Evolutionary conservation across 2,113 vertebrate genomes (phyloP).

Genomic region (Notarius lentiginosus): DNA sequence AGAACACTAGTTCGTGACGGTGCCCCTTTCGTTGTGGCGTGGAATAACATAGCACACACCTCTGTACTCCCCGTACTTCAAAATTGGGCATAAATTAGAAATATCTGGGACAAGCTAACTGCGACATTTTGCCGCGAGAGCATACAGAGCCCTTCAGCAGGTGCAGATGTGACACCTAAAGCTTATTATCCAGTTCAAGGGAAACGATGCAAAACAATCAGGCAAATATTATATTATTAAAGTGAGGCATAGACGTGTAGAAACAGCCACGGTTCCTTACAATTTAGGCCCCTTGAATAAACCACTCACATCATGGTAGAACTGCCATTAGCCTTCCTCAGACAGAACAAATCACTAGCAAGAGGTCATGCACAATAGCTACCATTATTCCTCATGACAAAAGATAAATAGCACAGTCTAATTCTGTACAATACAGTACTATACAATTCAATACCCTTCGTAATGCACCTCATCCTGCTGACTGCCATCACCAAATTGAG

Average conservation of each 20-base stretch:
- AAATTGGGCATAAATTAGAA: no score
- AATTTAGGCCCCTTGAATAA: background rate
- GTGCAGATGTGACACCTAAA: no score
- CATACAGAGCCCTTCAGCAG: no score
- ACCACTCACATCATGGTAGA: background rate
- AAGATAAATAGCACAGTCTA: background rate
- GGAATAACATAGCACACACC: no score
- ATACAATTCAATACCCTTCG: background rate
- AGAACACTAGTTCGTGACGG: no score
- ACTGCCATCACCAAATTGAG: background rate
- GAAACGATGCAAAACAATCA: background rate
- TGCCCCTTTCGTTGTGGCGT: no score
- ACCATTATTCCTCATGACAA: constrained; percentile 7
- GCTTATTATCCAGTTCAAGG: background rate
- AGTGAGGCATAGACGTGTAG: background rate
- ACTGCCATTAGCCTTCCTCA: background rate
- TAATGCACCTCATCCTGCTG: background rate
- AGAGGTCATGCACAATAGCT: constrained; percentile 2
- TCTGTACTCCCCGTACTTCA: no score
- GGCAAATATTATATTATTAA: background rate
- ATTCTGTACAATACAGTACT: background rate
- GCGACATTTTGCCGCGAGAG: no score
- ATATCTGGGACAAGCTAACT: no score
- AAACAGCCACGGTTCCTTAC: background rate
- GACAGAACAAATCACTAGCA: background rate